Base-by-base conservation (phyloP, 53 echinoderm and acorn worm species). In the Henricia sp. region DNA sequence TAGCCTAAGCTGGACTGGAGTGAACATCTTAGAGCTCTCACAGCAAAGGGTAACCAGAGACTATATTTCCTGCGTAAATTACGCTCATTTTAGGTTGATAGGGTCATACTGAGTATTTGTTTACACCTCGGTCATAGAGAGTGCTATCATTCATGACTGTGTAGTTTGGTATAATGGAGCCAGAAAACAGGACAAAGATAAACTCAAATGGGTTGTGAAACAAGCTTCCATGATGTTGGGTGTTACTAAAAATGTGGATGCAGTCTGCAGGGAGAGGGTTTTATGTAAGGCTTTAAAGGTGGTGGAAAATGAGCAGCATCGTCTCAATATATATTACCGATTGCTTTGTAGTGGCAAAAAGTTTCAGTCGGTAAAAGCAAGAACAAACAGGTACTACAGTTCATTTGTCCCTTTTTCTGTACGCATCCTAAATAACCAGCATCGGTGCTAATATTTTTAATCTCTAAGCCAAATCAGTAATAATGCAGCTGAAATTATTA, bases 311-410 rank as follows among this genome's bases (percentile, higher is more conserved):
- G n/a, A n/a, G n/a, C n/a, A n/a, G n/a, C n/a, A n/a, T n/a, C n/a
- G n/a, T n/a, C n/a, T n/a, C 44, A 13, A 13, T 44, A 44, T 13
- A 44, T 44, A 53, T 53, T 53, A 8, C 21, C 3, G 3, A 10
- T n/a, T 3, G 53, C 53, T 53, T 10, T n/a, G 53, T 10, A 8
- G 53, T 53, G 53, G 53, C 9, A 34, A 14, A 32, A 66, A 20
- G 21, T 36, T 16, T 17, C 38, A 66, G 20, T 66, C 66, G 21
- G 16, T 66, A 32, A 37, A 16, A 14, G 21, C 66, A 35, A 35
- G 66, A 66, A 66, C 66, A 30, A 66, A 21, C 36, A 32, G 66
- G 16, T 66, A 34, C 36, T 66, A 14, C 14, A 66, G 37, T 14
- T 66, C 2, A 14, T 66, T 37, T 66, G 66, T 35, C 2, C 38